phyloP scores from a whole-genome alignment of 2,888 invertebrate genomes.

The Iphiclides podalirius region DNA sequence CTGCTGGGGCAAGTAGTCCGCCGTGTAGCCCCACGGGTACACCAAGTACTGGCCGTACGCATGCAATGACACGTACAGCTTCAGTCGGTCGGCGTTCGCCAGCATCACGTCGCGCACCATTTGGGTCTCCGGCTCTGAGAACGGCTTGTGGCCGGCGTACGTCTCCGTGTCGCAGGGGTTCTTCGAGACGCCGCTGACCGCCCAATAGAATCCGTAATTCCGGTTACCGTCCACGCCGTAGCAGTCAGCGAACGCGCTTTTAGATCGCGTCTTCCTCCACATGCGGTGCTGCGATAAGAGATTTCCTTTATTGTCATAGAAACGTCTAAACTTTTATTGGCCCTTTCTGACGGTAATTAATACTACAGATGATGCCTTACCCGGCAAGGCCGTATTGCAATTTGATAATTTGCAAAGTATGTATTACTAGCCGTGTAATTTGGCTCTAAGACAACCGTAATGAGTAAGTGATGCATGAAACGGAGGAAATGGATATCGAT shows the following conservation, averaged over 20 bases:
- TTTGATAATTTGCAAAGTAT: too few relatives aligned
- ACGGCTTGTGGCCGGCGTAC: slow-evolving; percentile 79
- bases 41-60: slow-evolving; percentile 83
- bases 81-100: slow-evolving; percentile 67
- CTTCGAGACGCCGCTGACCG: slow-evolving; percentile 81
- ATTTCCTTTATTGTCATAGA: too few relatives aligned
- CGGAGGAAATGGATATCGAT: too few relatives aligned
- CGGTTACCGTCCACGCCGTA: slow-evolving; percentile 85
- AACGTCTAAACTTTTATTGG: too few relatives aligned
- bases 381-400: too few relatives aligned
- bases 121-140: slow-evolving; percentile 82
- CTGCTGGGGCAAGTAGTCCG: slow-evolving; percentile 63
- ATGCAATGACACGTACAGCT: slow-evolving; percentile 85
- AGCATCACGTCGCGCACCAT: slow-evolving; percentile 78
- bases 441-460: too few relatives aligned
- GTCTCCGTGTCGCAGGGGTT: slow-evolving; percentile 80
- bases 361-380: too few relatives aligned
- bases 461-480: too few relatives aligned
- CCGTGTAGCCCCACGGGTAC: slow-evolving; percentile 83
- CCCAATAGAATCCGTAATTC: slow-evolving; percentile 86
- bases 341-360: too few relatives aligned
- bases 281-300: slow-evolving; percentile 75
- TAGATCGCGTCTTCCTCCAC: slow-evolving; percentile 83
- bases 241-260: slow-evolving; percentile 52
- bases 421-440: too few relatives aligned